Base-by-base conservation (phyloP, 2,113 vertebrate species). In the Hydrochoerus hydrochaeris region DNA sequence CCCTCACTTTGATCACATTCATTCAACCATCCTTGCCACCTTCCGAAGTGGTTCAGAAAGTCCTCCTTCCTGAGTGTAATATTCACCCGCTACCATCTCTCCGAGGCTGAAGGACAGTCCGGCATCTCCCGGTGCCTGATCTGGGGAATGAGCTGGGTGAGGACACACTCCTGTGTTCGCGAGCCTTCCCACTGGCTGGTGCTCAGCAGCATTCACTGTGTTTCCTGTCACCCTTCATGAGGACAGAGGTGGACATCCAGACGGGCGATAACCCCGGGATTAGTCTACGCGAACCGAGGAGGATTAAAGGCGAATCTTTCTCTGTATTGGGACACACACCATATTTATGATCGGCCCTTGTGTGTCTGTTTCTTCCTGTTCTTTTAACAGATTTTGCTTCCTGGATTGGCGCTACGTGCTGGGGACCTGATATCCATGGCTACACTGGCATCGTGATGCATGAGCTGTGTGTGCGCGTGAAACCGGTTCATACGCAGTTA, bases 341-440 rank as follows among this genome's bases (percentile, higher is more conserved):
- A 44, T 2, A 28, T 12, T 28, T 46, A 14, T 46, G 10, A 28
- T 44, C 73, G 46, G 41, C 12, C 41, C 73, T 75, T 41, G 44
- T 10, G 10, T 16, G 32, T 35, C 24, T n/a, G 20, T 5, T 75
- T 63, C 54, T 35, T 67, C 52, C 13, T 54, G 26, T 14, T 75
- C 32, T 54, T 16, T 32, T 14, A 19, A 30, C 19, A 20, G 58
- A 17, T 28, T 78, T 58, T 38, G 38, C 58, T 78, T 44, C 77
- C 6, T 38, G 3, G 1, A 17, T 10, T 41, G 19, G 30, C 0
- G 60, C 57, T n/a, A 0, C 2, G 2, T n/a, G 16, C 0, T 0
- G 16, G 35, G 38, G 28, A 28, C 5, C 1, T 1, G 32, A 28
- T 26, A 3, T 12, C 32, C 52, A 0, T 0, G 44, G 3, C n/a